These are phyloP conservation scores for Prorops nasuta DNA, from an alignment of 1,140 invertebrate species.

Conservation along the genomic window DNA sequence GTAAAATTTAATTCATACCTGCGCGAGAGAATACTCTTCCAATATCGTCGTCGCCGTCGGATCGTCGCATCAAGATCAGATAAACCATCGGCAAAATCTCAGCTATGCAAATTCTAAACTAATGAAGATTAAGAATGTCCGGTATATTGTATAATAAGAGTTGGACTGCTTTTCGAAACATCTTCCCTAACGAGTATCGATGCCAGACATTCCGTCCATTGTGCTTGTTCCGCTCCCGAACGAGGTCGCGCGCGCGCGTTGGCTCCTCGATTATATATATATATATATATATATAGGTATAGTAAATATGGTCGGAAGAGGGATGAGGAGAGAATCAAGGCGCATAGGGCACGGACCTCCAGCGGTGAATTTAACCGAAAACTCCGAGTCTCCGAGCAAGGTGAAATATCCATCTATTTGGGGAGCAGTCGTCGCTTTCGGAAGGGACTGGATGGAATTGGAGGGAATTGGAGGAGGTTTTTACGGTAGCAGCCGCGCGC, in stretches of 20 bases:
- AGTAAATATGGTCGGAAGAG: background rate
- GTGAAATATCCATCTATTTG: conserved; percentile 23
- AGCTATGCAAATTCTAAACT: conserved; percentile 48
- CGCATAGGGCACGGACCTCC: conserved; percentile 39
- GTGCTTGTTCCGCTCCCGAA: no score
- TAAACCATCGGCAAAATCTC: conserved; percentile 34
- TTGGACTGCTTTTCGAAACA: conserved; percentile 46
- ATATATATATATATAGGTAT: background rate
- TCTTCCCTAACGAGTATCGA: conserved; percentile 32
- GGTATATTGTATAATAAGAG: conserved; percentile 38
- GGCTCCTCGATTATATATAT: no score
- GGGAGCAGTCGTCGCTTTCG: conserved; percentile 15
- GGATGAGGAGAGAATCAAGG: conserved; percentile 7
- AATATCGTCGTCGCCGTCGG: background rate
- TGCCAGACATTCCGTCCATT: conserved; percentile 35
- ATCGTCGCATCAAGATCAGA: no score
- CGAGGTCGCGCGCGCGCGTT: no score
- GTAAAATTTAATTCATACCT: no score
- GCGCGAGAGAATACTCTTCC: no score
- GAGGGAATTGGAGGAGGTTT: background rate
- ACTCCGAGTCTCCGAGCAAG: no score
- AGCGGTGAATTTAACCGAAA: conserved; percentile 40
- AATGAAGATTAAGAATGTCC: conserved; percentile 52
- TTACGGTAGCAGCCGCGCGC: conserved; percentile 27
- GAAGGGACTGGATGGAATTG: background rate